Percentiles rank a stretch among this genome's conserved stretches.
These are phyloP conservation scores for Trachelus stipa DNA, from an alignment of 2,888 invertebrate species.

Conservation along the genomic window DNA sequence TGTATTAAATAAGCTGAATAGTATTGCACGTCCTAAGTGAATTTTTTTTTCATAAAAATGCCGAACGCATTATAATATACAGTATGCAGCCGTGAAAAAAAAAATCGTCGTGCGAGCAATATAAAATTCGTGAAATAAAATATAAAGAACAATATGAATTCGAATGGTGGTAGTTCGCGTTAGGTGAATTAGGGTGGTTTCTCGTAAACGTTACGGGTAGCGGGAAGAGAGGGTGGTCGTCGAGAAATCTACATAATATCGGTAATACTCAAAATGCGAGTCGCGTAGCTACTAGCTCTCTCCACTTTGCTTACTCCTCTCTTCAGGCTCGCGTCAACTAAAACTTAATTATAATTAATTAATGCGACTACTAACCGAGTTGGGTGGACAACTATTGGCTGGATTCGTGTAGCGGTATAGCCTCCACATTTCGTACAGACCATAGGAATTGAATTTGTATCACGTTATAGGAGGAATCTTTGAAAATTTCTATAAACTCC, in stretches of 20 bases:
- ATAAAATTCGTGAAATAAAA: neutral
- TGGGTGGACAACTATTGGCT: conserved; percentile 60
- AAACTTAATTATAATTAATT: conserved; percentile 89
- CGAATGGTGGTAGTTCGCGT: neutral
- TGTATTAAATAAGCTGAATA: too few relatives aligned
- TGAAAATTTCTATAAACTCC: neutral
- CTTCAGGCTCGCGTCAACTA: conserved; percentile 74
- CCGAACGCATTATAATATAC: neutral
- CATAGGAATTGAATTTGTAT: neutral
- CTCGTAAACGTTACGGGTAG: neutral
- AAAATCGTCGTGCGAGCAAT: neutral
- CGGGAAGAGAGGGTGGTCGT: neutral
- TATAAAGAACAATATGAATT: neutral
- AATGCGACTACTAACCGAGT: conserved; percentile 74
- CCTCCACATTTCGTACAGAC: neutral
- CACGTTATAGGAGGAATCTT: neutral
- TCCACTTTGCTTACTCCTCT: conserved; percentile 53
- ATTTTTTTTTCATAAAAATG: neutral
- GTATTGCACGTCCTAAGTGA: neutral
- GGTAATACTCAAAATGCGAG: conserved; percentile 64
- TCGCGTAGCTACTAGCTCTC: conserved; percentile 52
- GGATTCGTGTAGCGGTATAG: neutral
- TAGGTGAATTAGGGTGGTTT: neutral
- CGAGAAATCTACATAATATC: conserved; percentile 64
- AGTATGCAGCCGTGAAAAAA: neutral